Conservation (phyloP, 1,140 invertebrate genomes). For the Trichonephila clavipes region DNA sequence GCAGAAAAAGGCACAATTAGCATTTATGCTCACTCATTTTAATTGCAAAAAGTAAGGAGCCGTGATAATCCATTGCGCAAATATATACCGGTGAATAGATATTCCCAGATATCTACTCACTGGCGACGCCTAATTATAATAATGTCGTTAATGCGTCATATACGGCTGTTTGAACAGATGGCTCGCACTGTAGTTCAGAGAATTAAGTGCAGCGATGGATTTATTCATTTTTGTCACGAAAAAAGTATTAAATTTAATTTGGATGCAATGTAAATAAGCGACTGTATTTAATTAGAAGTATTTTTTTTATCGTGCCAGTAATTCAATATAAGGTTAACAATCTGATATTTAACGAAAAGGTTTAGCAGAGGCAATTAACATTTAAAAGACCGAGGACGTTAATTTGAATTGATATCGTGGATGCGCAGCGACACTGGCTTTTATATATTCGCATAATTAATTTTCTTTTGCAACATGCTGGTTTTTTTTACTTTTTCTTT, state of each 20-base stretch:
- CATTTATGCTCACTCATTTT: background rate
- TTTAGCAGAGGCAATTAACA: slow-evolving; percentile 20
- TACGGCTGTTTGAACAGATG: background rate
- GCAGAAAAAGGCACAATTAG: background rate
- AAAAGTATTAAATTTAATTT: slow-evolving; percentile 25
- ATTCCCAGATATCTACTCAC: background rate
- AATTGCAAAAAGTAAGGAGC: background rate
- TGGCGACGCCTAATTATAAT: background rate
- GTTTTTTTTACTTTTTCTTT: background rate
- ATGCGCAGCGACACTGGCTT: background rate
- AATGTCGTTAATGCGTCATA: background rate
- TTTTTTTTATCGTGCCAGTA: background rate
- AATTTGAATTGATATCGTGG: background rate
- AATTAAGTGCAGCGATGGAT: background rate
- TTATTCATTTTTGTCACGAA: background rate
- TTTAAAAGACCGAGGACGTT: background rate
- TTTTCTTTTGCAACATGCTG: background rate
- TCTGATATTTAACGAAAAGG: slow-evolving; percentile 5
- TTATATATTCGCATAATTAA: slow-evolving; percentile 18
- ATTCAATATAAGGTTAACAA: slow-evolving; percentile 18
- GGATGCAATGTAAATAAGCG: slow-evolving; percentile 22
- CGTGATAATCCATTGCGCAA: background rate
- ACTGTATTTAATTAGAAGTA: background rate
- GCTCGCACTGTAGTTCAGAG: background rate
- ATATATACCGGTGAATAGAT: background rate